phyloP scores from a whole-genome alignment of 2,888 invertebrate species.

The Shargacucullia verbasci region DNA sequence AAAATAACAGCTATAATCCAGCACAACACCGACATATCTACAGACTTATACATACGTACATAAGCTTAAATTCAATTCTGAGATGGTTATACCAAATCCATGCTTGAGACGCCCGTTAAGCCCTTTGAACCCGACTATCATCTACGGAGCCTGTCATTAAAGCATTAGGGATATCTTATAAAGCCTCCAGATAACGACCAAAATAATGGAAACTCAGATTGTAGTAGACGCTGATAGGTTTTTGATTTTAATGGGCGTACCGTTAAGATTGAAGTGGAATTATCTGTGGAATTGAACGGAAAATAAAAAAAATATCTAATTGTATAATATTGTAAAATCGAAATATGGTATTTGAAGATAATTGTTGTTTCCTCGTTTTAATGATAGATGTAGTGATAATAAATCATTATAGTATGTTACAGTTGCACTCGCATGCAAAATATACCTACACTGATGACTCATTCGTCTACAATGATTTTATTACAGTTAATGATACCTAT shows the following conservation, averaged over 20 bases:
- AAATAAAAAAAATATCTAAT: background rate
- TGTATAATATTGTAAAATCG: too few species aligned
- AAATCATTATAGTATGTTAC: too few species aligned
- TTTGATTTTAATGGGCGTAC: conserved; percentile 24
- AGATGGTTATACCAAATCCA: conserved; percentile 31
- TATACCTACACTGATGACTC: too few species aligned
- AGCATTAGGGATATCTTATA: conserved; percentile 44
- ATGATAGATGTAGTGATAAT: too few species aligned
- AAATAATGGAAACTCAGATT: conserved; percentile 44
- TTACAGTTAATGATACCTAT: too few species aligned
- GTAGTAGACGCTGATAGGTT: conserved; percentile 25
- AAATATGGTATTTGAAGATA: too few species aligned
- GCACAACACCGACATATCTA: conserved; percentile 3
- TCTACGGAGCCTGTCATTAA: conserved; percentile 48
- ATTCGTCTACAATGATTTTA: too few species aligned
- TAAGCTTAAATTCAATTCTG: conserved; percentile 29
- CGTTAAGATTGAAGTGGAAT: conserved; percentile 10
- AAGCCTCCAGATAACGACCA: conserved; percentile 46
- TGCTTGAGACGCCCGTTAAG: conserved; percentile 35
- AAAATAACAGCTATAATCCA: background rate
- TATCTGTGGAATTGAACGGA: conserved; percentile 5
- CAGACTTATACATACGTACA: background rate
- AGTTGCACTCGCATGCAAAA: too few species aligned
- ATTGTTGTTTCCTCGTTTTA: too few species aligned
- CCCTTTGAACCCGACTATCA: conserved; percentile 45